Evolutionary conservation across 2,797 vertebrate species (phyloP).

Genomic region (Eidolon dupreanum): DNA sequence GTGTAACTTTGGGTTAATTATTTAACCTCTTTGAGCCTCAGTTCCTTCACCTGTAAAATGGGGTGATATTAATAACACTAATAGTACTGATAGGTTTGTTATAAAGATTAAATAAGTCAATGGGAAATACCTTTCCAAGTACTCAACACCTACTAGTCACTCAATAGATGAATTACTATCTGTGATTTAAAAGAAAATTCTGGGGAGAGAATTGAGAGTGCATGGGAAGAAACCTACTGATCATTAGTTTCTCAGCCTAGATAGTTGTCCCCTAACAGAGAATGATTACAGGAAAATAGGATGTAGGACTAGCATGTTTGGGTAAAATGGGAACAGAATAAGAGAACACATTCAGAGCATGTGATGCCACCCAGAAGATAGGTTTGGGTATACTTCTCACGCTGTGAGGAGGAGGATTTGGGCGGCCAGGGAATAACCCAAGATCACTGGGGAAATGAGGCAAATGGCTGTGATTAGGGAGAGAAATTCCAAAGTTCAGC

Average conservation of each 20-base stretch:
- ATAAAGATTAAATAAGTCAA: not conserved
- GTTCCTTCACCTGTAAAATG: conserved; percentile 14
- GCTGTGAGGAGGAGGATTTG: too few species aligned
- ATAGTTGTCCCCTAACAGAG: not conserved
- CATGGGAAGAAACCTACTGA: not conserved
- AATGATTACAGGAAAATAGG: not conserved
- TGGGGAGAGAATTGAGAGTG: not conserved
- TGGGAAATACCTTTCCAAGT: not conserved
- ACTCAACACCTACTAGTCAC: not conserved
- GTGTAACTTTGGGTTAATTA: not conserved
- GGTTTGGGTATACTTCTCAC: not conserved
- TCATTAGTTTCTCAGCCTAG: not conserved
- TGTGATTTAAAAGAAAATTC: not conserved
- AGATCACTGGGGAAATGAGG: not conserved
- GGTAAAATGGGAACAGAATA: not conserved
- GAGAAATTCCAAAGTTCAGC: not conserved
- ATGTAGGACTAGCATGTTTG: not conserved
- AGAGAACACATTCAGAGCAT: not conserved
- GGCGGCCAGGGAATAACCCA: not conserved
- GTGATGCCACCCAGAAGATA: not conserved
- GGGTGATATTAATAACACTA: not conserved
- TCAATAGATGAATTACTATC: not conserved
- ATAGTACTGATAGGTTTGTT: not conserved
- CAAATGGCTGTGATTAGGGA: not conserved
- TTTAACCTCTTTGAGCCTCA: not conserved